Percentiles rank a stretch among this genome's conserved stretches.
Evolutionary conservation across 2,888 invertebrate species (phyloP).

Genomic region (Cylloceria caligata): DNA sequence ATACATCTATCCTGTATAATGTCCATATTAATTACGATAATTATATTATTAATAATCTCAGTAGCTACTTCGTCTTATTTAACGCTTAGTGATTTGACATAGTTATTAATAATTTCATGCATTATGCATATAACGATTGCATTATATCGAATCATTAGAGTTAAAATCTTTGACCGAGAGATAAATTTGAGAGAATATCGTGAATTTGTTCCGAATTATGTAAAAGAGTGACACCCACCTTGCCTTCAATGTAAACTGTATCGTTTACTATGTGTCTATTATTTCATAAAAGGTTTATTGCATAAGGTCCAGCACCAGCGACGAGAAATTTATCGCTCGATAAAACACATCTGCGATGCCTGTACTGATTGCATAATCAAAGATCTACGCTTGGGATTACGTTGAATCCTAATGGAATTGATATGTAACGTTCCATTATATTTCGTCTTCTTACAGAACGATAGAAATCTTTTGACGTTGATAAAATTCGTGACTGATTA

Average conservation of each 20-base stretch:
- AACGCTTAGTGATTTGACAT: conserved; percentile 30
- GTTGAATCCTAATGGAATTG: conserved; percentile 30
- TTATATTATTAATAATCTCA: conserved; percentile 20
- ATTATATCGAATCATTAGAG: conserved; percentile 1
- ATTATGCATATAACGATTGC: no score
- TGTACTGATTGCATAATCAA: conserved; percentile 16
- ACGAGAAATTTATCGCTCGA: conserved; percentile 39
- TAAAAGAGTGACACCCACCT: conserved; percentile 36
- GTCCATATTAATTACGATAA: conserved; percentile 36
- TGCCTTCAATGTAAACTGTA: conserved; percentile 4
- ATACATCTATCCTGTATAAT: background rate
- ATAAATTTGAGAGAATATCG: background rate
- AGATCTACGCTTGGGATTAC: conserved; percentile 18
- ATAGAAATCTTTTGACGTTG: background rate
- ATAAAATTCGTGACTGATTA: background rate
- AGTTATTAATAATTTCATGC: no score
- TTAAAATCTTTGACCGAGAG: conserved; percentile 16
- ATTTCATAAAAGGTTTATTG: conserved; percentile 60
- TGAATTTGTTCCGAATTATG: conserved; percentile 43
- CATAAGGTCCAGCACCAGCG: conserved; percentile 47
- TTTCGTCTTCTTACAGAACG: no score
- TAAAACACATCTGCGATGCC: conserved; percentile 29
- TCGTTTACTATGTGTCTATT: conserved; percentile 34
- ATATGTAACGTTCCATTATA: conserved; percentile 8
- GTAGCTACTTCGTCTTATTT: conserved; percentile 24